phyloP scores from a whole-genome alignment of 2,113 vertebrate genomes.

The Peromyscus polionotus region DNA sequence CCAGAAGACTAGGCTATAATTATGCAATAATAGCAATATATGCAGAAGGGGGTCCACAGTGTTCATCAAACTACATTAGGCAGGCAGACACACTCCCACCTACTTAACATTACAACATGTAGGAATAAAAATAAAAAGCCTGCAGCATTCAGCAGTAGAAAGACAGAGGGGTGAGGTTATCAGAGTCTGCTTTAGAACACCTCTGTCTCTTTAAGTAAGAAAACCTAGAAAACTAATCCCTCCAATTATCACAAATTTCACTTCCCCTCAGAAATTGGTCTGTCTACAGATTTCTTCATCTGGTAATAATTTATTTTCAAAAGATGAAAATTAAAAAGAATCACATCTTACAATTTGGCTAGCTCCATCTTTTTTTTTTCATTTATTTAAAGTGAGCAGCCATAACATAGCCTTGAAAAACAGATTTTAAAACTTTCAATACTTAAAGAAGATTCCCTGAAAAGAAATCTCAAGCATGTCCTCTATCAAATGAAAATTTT shows the following conservation, averaged over 20 bases:
- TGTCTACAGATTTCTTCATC: background rate
- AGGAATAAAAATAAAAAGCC: slow-evolving; percentile 14
- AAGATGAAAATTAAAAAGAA: slow-evolving; percentile 62
- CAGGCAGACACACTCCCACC: background rate
- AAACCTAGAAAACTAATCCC: background rate
- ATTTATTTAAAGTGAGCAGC: slow-evolving; percentile 55
- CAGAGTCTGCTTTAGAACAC: background rate
- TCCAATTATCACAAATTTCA: background rate
- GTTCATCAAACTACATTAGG: background rate
- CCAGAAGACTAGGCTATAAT: background rate
- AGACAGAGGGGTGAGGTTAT: background rate
- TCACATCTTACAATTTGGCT: slow-evolving; percentile 24
- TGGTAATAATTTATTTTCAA: slow-evolving; percentile 61
- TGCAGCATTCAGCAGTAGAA: background rate
- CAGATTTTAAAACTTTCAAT: background rate
- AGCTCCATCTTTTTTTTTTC: slow-evolving; percentile 33
- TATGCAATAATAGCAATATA: background rate
- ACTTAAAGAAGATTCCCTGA: slow-evolving; percentile 27
- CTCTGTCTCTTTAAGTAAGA: background rate
- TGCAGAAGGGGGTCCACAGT: background rate
- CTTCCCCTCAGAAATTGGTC: background rate
- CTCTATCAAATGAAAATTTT: background rate
- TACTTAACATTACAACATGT: background rate
- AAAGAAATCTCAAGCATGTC: background rate
- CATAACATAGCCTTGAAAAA: background rate